Conservation (phyloP, 2,888 invertebrate species). For the Pantelozetes paolii region DNA sequence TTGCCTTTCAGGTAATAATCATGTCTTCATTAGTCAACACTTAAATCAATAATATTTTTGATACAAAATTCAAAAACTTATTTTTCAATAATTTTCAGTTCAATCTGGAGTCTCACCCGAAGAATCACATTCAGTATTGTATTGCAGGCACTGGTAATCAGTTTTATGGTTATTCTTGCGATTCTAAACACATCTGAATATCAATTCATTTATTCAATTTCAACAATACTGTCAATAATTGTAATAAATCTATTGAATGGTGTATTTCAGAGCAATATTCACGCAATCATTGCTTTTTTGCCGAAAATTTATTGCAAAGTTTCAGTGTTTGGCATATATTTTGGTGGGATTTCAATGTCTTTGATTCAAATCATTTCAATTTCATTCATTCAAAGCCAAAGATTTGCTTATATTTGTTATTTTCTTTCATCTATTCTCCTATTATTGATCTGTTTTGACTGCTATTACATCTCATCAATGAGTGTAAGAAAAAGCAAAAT, state of each 20-base stretch:
- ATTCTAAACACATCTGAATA: conserved; percentile 76
- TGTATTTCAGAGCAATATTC: conserved; percentile 94
- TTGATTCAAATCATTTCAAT: conserved; percentile 67
- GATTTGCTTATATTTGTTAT: conserved; percentile 92
- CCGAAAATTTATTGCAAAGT: conserved; percentile 90
- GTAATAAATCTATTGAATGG: conserved; percentile 83
- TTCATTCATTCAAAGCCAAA: conserved; percentile 64
- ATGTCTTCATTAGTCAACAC: neutral
- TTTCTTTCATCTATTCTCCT: conserved; percentile 91
- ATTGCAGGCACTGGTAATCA: conserved; percentile 66
- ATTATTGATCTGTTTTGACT: conserved; percentile 84
- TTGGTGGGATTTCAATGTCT: conserved; percentile 81
- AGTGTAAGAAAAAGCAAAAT: conserved; percentile 61
- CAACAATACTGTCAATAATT: conserved; percentile 76
- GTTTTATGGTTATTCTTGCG: conserved; percentile 77
- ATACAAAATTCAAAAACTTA: neutral
- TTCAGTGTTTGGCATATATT: conserved; percentile 84
- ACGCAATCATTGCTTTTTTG: conserved; percentile 86
- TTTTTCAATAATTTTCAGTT: conserved; percentile 49
- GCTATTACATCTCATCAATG: conserved; percentile 90
- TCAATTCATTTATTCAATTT: conserved; percentile 70
- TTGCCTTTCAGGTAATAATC: conserved; percentile 67
- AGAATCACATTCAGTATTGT: conserved; percentile 54
- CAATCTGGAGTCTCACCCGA: conserved; percentile 53
- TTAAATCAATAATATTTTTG: neutral